Percentiles rank a stretch among this genome's conserved stretches.
Conservation (phyloP, 2,797 vertebrate species). For the Argentina silus region DNA sequence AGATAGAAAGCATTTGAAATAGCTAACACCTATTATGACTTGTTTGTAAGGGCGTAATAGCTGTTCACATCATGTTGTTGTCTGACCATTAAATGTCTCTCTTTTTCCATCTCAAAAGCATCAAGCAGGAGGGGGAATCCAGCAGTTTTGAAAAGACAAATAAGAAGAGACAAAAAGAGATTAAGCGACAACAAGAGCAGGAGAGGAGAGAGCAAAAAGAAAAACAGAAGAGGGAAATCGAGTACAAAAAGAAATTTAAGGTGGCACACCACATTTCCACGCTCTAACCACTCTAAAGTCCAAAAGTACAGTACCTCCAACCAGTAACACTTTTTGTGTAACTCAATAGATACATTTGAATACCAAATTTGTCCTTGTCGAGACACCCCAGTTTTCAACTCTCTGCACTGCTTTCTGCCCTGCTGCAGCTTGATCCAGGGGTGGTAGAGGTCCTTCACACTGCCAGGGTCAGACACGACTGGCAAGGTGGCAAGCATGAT, state of each 20-base stretch:
- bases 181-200: constrained; percentile 57
- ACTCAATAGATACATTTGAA: background rate
- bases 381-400: background rate
- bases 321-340: background rate
- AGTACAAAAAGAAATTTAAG: constrained; percentile 76
- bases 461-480: constrained; percentile 72
- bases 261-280: constrained; percentile 45
- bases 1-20: background rate
- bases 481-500: constrained; percentile 74
- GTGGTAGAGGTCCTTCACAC: constrained; percentile 70
- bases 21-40: background rate
- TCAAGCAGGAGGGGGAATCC: constrained; percentile 30
- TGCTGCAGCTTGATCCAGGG: constrained; percentile 61
- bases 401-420: background rate
- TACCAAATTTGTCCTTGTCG: background rate
- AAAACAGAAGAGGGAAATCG: constrained; percentile 67
- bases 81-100: background rate
- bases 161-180: constrained; percentile 54
- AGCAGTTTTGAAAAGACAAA: constrained; percentile 28
- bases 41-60: background rate
- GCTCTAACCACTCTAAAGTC: background rate
- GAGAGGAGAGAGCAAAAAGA: constrained; percentile 65
- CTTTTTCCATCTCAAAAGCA: constrained; percentile 23
- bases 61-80: background rate
- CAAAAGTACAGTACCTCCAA: background rate